Evolutionary conservation across 2,113 vertebrate species (phyloP).

Genomic region (Gymnobelideus leadbeateri): DNA sequence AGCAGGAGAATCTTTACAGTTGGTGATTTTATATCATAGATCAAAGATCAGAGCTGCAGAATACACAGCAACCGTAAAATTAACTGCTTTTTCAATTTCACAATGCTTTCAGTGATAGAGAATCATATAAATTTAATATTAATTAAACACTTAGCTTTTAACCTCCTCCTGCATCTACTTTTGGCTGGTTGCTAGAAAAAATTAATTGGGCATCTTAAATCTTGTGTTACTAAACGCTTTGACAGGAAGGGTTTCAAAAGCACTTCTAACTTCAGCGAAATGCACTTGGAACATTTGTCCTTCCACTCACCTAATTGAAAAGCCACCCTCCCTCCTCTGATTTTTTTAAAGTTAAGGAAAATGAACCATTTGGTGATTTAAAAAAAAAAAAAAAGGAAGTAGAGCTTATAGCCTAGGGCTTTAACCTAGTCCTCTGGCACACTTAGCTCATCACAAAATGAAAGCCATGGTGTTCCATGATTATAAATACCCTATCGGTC

Average conservation of each 20-base stretch:
- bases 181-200: conserved; percentile 87
- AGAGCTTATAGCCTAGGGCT: conserved; percentile 75
- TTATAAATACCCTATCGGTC: conserved; percentile 73
- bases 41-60: conserved; percentile 88
- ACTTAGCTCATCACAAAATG: conserved; percentile 76
- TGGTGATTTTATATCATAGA: conserved; percentile 82
- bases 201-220: conserved; percentile 89
- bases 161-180: conserved; percentile 87
- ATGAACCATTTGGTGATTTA: conserved; percentile 73
- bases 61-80: conserved; percentile 87
- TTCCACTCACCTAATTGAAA: conserved; percentile 84
- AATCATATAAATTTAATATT: conserved; percentile 92
- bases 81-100: conserved; percentile 90
- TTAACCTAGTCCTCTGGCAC: conserved; percentile 74
- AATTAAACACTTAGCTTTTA: conserved; percentile 92
- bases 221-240: conserved; percentile 84
- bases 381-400: conserved; percentile 45
- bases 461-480: conserved; percentile 75
- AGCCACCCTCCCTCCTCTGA: conserved; percentile 35
- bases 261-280: conserved; percentile 84
- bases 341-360: conserved; percentile 21
- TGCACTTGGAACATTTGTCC: conserved; percentile 75
- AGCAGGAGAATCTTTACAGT: conserved; percentile 80
- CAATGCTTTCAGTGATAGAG: conserved; percentile 87
- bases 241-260: conserved; percentile 84